Evolutionary conservation across 2,888 invertebrate genomes (phyloP), one percentile per base, ranked within the genome.

Genomic region (Blastobasis adustella): DNA sequence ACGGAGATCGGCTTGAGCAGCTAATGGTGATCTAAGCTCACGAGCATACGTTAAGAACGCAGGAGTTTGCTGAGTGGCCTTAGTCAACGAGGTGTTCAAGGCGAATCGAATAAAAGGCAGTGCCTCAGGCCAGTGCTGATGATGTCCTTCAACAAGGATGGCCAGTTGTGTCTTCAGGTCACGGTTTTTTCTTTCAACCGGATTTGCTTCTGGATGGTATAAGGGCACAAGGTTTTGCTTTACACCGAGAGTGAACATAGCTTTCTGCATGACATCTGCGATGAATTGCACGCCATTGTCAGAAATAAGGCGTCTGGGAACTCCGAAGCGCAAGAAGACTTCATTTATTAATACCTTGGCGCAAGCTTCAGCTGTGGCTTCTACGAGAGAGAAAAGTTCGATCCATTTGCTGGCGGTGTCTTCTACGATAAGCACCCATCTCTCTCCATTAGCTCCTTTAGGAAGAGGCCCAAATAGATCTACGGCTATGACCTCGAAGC

Each of bases 131-230:
- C 68, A 69, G 0, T 38, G n/a, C 0, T 45, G 10, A 49, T 67
- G 69, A 4, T 66, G 46, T 0, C 43, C 47, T 5, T 54, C 57
- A 0, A 63, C 61, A 0, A 60, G 54, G 4, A 69, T 62, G 0
- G 60, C 55, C 0, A 69, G 45, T 41, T 60, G 65, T 0, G 60
- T 54, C 10, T 69, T 70, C 0, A 70, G 36, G 6, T 66, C 65
- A 0, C 76, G 53, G 46, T 69, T 69, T 42, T 62, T 58, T 0
- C 71, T 46, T 47, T 72, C 72, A 1, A 66, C 69, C 0, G 69
- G 72, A 46, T 73, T 73, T 0, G 65, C 61, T 37, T 67, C 60
- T 0, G 70, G 69, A 41, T 74, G 70, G 51, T 73, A 70, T 1
- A 67, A 53, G 0, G 68, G 65, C 6, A 58, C 62, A 0, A 66